phyloP scores from a whole-genome alignment of 2,888 invertebrate species.

The Platycnemis pennipes region DNA sequence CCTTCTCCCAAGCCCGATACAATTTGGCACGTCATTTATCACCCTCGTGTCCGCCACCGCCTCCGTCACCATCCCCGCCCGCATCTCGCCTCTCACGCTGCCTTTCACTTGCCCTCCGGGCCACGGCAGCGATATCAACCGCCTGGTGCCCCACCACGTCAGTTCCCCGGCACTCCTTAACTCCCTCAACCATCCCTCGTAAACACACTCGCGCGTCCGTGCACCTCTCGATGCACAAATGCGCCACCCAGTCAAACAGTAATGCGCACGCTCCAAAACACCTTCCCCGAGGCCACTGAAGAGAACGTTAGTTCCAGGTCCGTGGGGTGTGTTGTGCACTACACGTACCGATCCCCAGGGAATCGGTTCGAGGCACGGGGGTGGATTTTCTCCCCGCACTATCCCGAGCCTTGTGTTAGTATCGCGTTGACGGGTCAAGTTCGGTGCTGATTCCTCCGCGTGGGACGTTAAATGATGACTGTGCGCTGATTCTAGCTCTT shows the following conservation, averaged over 20 bases:
- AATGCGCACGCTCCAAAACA: not conserved
- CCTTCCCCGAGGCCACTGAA: not conserved
- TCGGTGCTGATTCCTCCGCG: too few relatives aligned
- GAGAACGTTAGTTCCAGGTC: too few relatives aligned
- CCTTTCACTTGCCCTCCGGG: not conserved
- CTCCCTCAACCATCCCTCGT: too few relatives aligned
- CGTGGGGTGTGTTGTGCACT: too few relatives aligned
- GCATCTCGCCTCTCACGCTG: not conserved
- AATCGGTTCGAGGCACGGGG: too few relatives aligned
- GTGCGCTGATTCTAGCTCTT: too few relatives aligned
- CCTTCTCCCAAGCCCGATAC: not conserved
- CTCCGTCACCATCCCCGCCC: not conserved
- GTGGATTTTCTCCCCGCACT: too few relatives aligned
- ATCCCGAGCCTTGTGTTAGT: too few relatives aligned
- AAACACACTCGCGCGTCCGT: too few relatives aligned
- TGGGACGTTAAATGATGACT: too few relatives aligned
- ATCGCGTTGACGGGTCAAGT: too few relatives aligned
- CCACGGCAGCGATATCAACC: conserved; percentile 10
- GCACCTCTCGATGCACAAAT: not conserved
- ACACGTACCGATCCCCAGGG: too few relatives aligned
- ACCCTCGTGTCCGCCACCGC: not conserved
- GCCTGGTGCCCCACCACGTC: not conserved
- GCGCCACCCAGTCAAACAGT: not conserved
- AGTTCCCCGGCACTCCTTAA: not conserved
- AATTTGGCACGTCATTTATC: conserved; percentile 26